Evolutionary conservation across 2,888 invertebrate genomes (phyloP), one percentile per base, ranked within the genome.

Genomic region (Tachystola acroxantha): DNA sequence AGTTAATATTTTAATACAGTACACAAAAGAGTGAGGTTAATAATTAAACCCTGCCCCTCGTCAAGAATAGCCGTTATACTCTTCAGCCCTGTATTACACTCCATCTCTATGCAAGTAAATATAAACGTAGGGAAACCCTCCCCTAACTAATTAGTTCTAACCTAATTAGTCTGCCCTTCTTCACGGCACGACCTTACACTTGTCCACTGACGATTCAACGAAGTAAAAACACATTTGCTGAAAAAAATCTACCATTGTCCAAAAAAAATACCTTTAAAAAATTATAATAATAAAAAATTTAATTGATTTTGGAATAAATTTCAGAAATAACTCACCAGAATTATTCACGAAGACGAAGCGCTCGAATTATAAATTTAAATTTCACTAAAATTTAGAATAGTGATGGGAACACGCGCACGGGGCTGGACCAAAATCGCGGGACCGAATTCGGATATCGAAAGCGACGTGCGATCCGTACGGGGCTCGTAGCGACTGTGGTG

Each of bases 91-190:
- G 10, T 7, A 20, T 14, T 13, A 25, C n/a, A n/a, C 29, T 20
- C 16, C 35, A 13, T 24, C 34, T 24, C 34, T 36, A 47, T 38
- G 42, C 41, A 46, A 39, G 63, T 64, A 67, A 63, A 66, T 63
- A 68, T 59, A 60, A 64, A 62, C 57, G 53, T 36, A 49, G 58
- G 48, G 63, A 64, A 62, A 64, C 60, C 70, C 60, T 53, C 57
- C 60, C 57, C 29, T 32, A 46, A 49, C 63, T 73, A 74, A 77
- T 79, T 79, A 76, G 56, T 79, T 76, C 76, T 79, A 78, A 77
- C 76, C 79, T 75, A 77, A 77, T 79, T 79, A 76, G 59, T 54
- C 42, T 40, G 49, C 53, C 64, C 58, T 62, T 57, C 61, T 59
- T 56, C 41, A 33, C 11, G 36, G 57, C n/a, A 22, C 35, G 13